Evolutionary conservation across 2,797 vertebrate species (phyloP), one percentile per base, ranked within the genome.

Genomic region (Sebastes aleutianus): DNA sequence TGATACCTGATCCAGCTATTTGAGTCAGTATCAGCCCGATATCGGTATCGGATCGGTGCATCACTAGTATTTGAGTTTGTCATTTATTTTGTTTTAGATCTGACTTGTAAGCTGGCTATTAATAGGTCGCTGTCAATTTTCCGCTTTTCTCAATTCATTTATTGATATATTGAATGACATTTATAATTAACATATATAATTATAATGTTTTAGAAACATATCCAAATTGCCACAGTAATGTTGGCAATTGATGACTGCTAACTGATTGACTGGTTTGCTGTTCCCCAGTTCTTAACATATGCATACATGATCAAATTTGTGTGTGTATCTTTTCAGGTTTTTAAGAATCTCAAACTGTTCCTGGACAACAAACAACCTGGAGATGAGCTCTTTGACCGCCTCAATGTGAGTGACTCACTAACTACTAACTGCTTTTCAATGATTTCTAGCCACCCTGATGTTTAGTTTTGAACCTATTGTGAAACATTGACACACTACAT

Each of bases 261-360:
- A 32, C 31, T 47, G 57, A 32, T 24, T 54, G 29, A 6, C 18
- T 31, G 8, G 11, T 65, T 66, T 54, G n/a, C 53, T 29, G 13
- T 57, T 26, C 1, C 24, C 5, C 13, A 29, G n/a, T 57, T 69
- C 11, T 67, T n/a, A 47, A 3, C 8, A 32, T 43, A 53, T 0
- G 0, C 16, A 65, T n/a, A 20, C 54, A 61, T 29, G 4, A 63
- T 53, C 0, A n/a, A 31, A 47, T 50, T 12, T 71, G 2, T 74
- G 3, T 76, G 14, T 57, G 2, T 65, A 12, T 91, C 24, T 74
- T 93, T 89, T 83, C 90, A 97, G 95, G 95, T 96, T 88, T 96
- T 96, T 92, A 97, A 96, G 94, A 96, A 91, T 91, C 91, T 96
- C 70, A 94, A 95, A 83, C 88, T 96, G 81, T 96, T 97, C 84